Percentiles rank a stretch among this genome's conserved stretches.
Conservation (phyloP, 2,888 invertebrate genomes). For the Dorcus parallelipipedus region DNA sequence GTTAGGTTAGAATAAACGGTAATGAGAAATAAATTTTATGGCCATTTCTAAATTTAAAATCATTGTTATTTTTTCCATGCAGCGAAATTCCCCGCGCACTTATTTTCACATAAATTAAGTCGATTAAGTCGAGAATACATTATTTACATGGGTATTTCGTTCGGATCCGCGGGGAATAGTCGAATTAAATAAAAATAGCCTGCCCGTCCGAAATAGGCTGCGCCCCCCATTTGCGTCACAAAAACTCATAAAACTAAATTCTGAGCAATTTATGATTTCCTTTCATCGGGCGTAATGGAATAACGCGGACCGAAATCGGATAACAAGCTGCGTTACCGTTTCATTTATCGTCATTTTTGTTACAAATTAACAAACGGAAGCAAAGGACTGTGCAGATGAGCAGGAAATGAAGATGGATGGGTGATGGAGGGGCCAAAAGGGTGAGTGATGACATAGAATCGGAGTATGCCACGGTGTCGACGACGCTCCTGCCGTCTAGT, state of each 20-base stretch:
- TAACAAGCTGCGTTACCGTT: constrained; percentile 30
- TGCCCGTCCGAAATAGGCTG: not conserved
- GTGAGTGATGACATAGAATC: constrained; percentile 15
- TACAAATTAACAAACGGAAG: constrained; percentile 33
- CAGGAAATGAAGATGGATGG: constrained; percentile 39
- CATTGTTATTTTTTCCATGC: not conserved
- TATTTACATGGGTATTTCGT: too few species aligned
- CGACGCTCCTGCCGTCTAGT: constrained; percentile 6
- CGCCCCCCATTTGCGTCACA: constrained; percentile 20
- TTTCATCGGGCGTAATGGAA: constrained; percentile 26
- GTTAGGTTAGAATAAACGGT: constrained; percentile 11
- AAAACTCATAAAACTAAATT: constrained; percentile 29
- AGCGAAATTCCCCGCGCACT: not conserved
- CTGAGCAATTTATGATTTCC: constrained; percentile 29
- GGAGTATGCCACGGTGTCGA: not conserved
- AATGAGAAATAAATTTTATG: constrained; percentile 18
- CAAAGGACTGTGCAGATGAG: constrained; percentile 31
- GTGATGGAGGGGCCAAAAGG: constrained; percentile 25
- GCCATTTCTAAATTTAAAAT: constrained; percentile 13
- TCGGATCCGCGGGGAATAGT: too few species aligned
- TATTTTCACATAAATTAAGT: not conserved
- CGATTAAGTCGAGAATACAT: too few species aligned
- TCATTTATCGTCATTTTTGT: constrained; percentile 38
- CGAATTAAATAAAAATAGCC: too few species aligned
- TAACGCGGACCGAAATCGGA: constrained; percentile 28